phyloP scores from a whole-genome alignment of 2,113 vertebrate species.

The Peromyscus leucopus region DNA sequence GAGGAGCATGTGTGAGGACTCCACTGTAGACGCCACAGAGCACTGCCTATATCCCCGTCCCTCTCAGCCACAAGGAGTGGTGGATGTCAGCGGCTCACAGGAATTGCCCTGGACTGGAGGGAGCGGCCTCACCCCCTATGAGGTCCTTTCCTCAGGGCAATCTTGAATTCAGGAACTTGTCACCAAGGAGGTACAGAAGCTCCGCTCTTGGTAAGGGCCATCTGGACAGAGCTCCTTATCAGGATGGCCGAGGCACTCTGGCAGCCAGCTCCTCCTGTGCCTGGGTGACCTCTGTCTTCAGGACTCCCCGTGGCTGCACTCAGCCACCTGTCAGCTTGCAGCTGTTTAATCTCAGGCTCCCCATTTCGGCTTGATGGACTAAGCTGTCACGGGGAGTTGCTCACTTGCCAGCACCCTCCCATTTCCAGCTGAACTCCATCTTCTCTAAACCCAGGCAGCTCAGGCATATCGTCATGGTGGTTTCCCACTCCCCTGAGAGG shows the following conservation, averaged over 20 bases:
- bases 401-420: not conserved
- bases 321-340: not conserved
- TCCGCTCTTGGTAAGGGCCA: not conserved
- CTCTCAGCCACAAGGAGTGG: too few relatives aligned
- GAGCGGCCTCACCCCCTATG: not conserved
- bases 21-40: not conserved
- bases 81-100: fast-evolving
- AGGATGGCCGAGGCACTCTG: fast-evolving
- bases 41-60: not conserved
- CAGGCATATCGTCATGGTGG: not conserved
- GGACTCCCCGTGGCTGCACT: not conserved
- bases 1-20: not conserved
- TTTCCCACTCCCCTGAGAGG: not conserved
- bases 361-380: not conserved
- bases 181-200: not conserved
- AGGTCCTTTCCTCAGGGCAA: not conserved
- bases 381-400: not conserved
- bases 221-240: not conserved
- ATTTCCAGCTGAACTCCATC: not conserved
- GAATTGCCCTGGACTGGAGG: not conserved
- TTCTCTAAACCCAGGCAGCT: not conserved
- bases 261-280: not conserved
- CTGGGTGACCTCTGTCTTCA: not conserved
- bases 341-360: not conserved
- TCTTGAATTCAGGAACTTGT: not conserved